These are phyloP conservation scores for Batillaria attramentaria DNA, from an alignment of 1,140 invertebrate genomes.

Conservation along the genomic window DNA sequence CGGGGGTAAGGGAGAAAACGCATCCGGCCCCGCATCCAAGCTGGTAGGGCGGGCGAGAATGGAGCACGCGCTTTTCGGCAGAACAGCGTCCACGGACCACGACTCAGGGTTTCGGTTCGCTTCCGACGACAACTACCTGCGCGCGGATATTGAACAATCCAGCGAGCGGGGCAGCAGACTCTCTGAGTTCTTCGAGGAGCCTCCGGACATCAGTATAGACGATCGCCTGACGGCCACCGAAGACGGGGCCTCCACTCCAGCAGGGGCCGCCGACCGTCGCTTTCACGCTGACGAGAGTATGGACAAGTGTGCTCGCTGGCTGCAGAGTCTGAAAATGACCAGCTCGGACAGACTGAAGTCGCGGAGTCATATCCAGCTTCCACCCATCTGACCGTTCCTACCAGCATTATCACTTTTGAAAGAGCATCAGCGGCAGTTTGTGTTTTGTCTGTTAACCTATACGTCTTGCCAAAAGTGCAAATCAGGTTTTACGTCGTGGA, in stretches of 20 bases:
- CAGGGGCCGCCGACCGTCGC: constrained; percentile 19
- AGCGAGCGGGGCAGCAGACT: constrained; percentile 34
- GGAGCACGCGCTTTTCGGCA: constrained; percentile 30
- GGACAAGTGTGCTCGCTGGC: constrained; percentile 58
- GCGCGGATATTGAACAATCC: constrained; percentile 32
- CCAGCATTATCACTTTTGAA: neutral
- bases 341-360: constrained; percentile 56
- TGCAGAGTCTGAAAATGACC: constrained; percentile 54
- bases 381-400: constrained; percentile 41
- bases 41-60: constrained; percentile 26
- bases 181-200: constrained; percentile 30
- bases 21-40: constrained; percentile 42
- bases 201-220: constrained; percentile 25
- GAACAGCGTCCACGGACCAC: constrained; percentile 43
- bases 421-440: neutral
- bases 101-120: constrained; percentile 18
- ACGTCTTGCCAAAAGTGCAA: neutral
- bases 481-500: neutral
- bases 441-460: neutral
- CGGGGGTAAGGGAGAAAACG: constrained; percentile 1
- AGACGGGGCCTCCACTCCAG: constrained; percentile 18
- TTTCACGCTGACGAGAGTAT: constrained; percentile 45
- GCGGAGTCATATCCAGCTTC: constrained; percentile 56
- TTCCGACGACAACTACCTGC: constrained; percentile 38
- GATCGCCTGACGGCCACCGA: constrained; percentile 18